A percentile compares a stretch with the other conserved stretches of the same genome.
These are phyloP conservation scores for Myiotriccus ornatus DNA, from an alignment of 2,797 vertebrate species.

Conservation along the genomic window DNA sequence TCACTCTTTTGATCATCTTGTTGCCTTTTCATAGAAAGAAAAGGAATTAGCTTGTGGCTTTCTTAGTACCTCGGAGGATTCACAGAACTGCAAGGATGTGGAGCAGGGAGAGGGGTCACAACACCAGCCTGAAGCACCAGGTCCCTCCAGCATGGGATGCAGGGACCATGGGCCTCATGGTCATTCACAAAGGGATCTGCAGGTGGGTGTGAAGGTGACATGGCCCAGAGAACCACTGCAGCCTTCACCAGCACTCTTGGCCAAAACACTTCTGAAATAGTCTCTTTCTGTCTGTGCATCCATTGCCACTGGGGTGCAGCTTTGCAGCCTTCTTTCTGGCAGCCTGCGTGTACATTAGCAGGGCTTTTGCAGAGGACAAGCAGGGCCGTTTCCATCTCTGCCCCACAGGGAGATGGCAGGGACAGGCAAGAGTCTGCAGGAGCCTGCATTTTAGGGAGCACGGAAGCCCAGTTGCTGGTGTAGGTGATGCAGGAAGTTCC, in stretches of 20 bases:
- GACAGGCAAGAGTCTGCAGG: rapidly evolving
- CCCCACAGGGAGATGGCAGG: background rate
- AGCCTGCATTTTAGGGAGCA: background rate
- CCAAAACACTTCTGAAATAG: background rate
- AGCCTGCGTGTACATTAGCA: rapidly evolving
- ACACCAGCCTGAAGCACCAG: background rate
- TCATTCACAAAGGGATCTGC: background rate
- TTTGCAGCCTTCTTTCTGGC: background rate
- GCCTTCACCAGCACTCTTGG: background rate
- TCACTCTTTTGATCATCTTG: background rate
- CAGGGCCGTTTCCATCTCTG: background rate
- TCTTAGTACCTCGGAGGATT: background rate
- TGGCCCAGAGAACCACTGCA: background rate
- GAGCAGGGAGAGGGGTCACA: background rate
- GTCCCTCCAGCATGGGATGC: background rate
- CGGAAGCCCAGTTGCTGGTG: rapidly evolving
- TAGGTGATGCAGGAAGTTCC: rapidly evolving
- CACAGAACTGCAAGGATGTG: background rate
- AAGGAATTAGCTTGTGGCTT: background rate
- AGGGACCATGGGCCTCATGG: background rate
- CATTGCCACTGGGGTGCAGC: background rate
- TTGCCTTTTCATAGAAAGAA: background rate
- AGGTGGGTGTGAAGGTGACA: background rate
- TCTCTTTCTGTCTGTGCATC: background rate
- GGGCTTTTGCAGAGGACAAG: background rate